A percentile compares a stretch with the other conserved stretches of the same genome.
Evolutionary conservation across 2,113 vertebrate genomes (phyloP).

Genomic region (Hypocryptadius cinnamomeus): DNA sequence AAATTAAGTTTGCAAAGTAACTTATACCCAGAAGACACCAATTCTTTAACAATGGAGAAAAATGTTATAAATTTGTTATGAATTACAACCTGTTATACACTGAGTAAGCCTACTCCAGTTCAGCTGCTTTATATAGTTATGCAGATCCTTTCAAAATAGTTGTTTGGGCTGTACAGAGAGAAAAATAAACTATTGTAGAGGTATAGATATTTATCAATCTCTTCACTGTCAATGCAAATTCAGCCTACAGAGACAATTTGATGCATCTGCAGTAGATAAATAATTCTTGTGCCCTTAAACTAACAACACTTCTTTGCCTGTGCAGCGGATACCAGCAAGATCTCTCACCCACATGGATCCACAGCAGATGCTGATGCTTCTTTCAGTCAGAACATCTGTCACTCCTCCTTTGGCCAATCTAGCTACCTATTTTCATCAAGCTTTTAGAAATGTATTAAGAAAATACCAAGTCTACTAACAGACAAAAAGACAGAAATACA

Average conservation of each 20-base stretch:
- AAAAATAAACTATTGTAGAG: neutral
- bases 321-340: neutral
- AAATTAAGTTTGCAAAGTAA: neutral
- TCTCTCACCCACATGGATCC: neutral
- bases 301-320: neutral
- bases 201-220: neutral
- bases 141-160: neutral
- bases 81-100: neutral
- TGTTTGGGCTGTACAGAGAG: neutral
- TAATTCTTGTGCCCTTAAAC: neutral
- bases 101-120: neutral
- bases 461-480: neutral
- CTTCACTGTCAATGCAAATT: neutral
- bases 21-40: neutral
- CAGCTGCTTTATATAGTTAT: neutral
- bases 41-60: neutral
- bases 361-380: neutral
- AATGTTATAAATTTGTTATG: neutral
- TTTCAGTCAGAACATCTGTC: neutral
- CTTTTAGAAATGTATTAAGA: neutral
- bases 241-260: neutral
- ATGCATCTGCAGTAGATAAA: neutral
- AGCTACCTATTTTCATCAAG: neutral
- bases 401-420: neutral
- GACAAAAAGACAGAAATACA: neutral